Percentiles rank a stretch among this genome's conserved stretches.
Evolutionary conservation across 2,113 vertebrate genomes (phyloP).

Genomic region (Sprattus sprattus): DNA sequence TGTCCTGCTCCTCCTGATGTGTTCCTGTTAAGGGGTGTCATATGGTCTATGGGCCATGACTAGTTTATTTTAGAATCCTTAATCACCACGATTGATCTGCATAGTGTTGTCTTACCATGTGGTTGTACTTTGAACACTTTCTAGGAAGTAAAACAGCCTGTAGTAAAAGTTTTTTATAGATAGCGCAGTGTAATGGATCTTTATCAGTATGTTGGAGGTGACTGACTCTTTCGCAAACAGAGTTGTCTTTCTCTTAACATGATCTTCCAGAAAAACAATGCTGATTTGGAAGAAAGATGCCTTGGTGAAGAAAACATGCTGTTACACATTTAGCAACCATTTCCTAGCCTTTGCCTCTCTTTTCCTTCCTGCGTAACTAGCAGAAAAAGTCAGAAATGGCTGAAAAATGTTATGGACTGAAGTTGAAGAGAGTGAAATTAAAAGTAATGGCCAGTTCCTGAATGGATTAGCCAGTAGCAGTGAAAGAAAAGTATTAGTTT

Average conservation of each 20-base stretch:
- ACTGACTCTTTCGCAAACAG: background rate
- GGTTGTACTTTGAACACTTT: slow-evolving; percentile 12
- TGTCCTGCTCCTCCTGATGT: background rate
- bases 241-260: background rate
- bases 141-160: background rate
- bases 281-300: background rate
- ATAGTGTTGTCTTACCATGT: background rate
- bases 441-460: background rate
- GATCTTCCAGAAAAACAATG: background rate
- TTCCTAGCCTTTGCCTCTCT: background rate
- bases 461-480: background rate
- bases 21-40: background rate
- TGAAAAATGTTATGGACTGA: background rate
- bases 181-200: background rate
- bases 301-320: background rate
- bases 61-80: background rate
- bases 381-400: too few relatives aligned
- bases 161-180: background rate
- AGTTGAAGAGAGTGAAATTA: background rate
- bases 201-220: background rate
- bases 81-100: background rate
- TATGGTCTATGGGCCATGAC: background rate
- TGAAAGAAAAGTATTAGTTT: background rate
- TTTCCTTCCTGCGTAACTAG: background rate
- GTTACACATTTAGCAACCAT: background rate